Conservation (phyloP, 2,797 vertebrate species). For the Sebastes iracundus region DNA sequence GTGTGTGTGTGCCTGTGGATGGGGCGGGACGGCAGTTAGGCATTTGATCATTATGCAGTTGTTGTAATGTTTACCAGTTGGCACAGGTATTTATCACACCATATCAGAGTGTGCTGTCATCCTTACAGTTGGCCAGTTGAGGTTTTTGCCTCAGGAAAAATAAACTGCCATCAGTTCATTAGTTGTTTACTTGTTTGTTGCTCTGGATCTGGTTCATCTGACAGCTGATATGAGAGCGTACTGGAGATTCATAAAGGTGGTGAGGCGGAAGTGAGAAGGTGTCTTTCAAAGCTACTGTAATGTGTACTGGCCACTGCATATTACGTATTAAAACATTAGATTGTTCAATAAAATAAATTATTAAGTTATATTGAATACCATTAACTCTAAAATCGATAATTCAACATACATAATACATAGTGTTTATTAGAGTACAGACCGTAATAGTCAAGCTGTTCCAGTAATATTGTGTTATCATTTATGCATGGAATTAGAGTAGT, state of each 20-base stretch:
- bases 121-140: background rate
- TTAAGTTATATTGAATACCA: background rate
- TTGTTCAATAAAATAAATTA: background rate
- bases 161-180: background rate
- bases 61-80: constrained; percentile 27
- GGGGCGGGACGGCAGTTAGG: constrained; percentile 5
- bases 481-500: background rate
- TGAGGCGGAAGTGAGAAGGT: background rate
- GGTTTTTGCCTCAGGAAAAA: background rate
- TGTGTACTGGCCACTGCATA: background rate
- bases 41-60: constrained; percentile 47
- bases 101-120: background rate
- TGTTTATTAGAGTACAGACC: background rate
- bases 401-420: background rate
- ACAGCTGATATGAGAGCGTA: constrained; percentile 38
- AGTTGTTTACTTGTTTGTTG: constrained; percentile 54
- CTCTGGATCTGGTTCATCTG: constrained; percentile 30
- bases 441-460: background rate
- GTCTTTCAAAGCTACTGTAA: constrained; percentile 8
- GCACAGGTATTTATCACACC: constrained; percentile 13
- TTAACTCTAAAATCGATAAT: background rate
- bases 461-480: background rate
- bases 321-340: background rate
- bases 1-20: constrained; percentile 1
- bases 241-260: background rate